Conservation (phyloP, 2,113 vertebrate species). For the Herpailurus yagouaroundi region DNA sequence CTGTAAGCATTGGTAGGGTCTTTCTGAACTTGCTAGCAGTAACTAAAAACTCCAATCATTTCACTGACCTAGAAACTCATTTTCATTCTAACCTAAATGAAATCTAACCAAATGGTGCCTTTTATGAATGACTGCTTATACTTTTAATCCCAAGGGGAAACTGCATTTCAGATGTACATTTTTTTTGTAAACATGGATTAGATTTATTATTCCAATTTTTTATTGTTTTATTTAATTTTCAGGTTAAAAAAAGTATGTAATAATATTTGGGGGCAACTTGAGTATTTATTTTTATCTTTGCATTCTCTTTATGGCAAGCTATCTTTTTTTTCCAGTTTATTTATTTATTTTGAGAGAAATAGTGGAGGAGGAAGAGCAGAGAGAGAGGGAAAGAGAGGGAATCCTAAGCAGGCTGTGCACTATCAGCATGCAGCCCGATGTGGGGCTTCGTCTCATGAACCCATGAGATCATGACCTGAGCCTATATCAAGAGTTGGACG, state of each 20-base stretch:
- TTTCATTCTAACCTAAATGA: not conserved
- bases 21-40: not conserved
- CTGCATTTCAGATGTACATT: not conserved
- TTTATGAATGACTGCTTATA: not conserved
- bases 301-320: not conserved
- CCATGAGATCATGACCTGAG: no score
- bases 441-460: no score
- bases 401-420: no score
- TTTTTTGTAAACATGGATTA: not conserved
- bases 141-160: not conserved
- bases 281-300: not conserved
- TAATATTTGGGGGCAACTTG: not conserved
- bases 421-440: no score
- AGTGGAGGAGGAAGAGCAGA: no score
- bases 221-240: not conserved
- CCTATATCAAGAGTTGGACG: no score
- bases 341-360: no score
- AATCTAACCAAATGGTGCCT: not conserved
- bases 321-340: not conserved
- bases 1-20: not conserved
- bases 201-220: not conserved
- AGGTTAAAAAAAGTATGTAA: not conserved
- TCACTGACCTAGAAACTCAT: not conserved
- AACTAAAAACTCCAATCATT: not conserved
- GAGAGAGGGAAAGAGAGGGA: no score